Evolutionary conservation across 2,888 invertebrate genomes (phyloP).

Genomic region (Cepaea hortensis): DNA sequence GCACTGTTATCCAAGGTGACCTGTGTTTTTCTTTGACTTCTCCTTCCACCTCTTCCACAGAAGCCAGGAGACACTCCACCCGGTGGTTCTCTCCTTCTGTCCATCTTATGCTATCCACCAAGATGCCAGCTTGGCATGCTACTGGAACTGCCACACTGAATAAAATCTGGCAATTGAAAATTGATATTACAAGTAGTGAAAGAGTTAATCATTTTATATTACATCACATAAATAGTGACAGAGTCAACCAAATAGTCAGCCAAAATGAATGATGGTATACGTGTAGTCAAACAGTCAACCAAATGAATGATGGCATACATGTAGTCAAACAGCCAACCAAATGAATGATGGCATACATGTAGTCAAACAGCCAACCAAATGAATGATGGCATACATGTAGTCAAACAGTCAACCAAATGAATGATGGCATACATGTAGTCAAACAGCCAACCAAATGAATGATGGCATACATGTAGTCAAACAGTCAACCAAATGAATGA

Average conservation of each 20-base stretch:
- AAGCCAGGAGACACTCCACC: constrained; percentile 82
- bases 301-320: too few relatives aligned
- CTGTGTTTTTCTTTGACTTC: constrained; percentile 68
- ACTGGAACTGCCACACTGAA: constrained; percentile 57
- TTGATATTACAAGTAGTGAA: constrained; percentile 10
- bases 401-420: too few relatives aligned
- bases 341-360: too few relatives aligned
- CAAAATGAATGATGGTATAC: too few relatives aligned
- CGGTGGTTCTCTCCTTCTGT: constrained; percentile 54
- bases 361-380: too few relatives aligned
- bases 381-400: too few relatives aligned
- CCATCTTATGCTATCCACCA: constrained; percentile 59
- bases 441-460: too few relatives aligned
- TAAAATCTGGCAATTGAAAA: constrained; percentile 55
- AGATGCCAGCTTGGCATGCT: constrained; percentile 56
- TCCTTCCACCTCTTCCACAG: constrained; percentile 79
- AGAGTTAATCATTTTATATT: not conserved
- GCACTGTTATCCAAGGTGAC: constrained; percentile 78
- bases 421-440: too few relatives aligned
- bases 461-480: too few relatives aligned
- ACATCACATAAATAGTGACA: not conserved
- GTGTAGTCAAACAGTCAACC: too few relatives aligned
- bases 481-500: too few relatives aligned
- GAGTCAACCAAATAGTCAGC: not conserved
- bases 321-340: too few relatives aligned